Evolutionary conservation across 2,888 invertebrate genomes (phyloP), one percentile per base, ranked within the genome.

Genomic region (Microchrysa polita): DNA sequence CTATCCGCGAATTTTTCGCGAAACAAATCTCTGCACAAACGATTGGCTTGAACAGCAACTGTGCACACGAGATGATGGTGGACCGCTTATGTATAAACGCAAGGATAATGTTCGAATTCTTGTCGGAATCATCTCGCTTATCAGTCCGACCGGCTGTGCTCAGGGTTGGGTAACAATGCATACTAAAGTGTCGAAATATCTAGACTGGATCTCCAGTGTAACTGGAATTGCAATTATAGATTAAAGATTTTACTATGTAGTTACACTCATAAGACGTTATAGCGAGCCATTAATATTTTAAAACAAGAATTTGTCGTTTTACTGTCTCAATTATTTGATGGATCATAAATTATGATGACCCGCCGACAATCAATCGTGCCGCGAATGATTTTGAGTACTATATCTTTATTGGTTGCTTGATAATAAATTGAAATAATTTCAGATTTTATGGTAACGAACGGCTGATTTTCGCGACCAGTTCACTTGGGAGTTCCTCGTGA

Each of bases 11-110:
- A 16, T 67, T 9, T 10, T 65, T 1, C 5, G 2, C n/a, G 52
- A 23, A 16, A n/a, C 5, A 0, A 82, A 83, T 74, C 77, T 83
- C n/a, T 83, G 83, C 75, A 83, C 86, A 2, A 80, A 80, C 75
- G 83, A 82, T 0, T 74, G 77, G 1, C 77, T 77, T 0, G 79
- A 80, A 0, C 77, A 78, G 27, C 81, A 82, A 18, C 80, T 80
- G 5, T 84, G 83, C 69, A 79, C 79, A 63, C 84, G 83, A 0
- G 83, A 84, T 72, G 83, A 83, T 2, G 83, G 83, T 4, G 84
- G 83, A 2, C 83, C 83, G 0, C 73, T 84, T 22, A 78, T 81
- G 27, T 79, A 79, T 34, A 18, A 16, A 16, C 12, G 34, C 7
- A 53, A 52, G 12, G 55, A 67, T 53, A 53, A 75, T 0, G 40